A percentile compares a stretch with the other conserved stretches of the same genome.
These are phyloP conservation scores for Bombyx mandarina DNA, from an alignment of 1,140 invertebrate genomes.

Conservation along the genomic window DNA sequence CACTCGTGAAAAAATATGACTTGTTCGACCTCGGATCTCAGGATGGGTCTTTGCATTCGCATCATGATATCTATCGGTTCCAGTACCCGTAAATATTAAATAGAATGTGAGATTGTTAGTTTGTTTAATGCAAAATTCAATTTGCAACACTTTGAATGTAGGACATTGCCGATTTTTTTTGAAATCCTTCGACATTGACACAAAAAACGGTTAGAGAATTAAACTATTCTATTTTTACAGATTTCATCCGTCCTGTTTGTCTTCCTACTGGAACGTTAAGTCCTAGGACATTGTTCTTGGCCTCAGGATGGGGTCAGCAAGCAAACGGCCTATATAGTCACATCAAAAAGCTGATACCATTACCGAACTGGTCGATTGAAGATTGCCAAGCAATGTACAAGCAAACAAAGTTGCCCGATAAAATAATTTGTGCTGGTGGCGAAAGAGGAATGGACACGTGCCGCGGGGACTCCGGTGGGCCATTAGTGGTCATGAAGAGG, in stretches of 20 bases:
- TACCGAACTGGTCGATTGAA: conserved; percentile 33
- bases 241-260: conserved; percentile 35
- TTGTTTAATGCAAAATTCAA: too few relatives aligned
- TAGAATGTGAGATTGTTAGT: too few relatives aligned
- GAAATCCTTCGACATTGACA: too few relatives aligned
- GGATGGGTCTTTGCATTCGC: too few relatives aligned
- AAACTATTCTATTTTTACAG: conserved; percentile 14
- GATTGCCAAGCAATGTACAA: conserved; percentile 60
- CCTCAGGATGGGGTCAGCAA: conserved; percentile 77
- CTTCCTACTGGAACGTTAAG: conserved; percentile 16
- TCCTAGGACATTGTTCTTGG: conserved; percentile 47
- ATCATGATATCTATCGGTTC: too few relatives aligned
- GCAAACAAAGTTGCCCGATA: conserved; percentile 9
- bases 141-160: too few relatives aligned
- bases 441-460: conserved; percentile 26
- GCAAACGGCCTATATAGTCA: conserved; percentile 26
- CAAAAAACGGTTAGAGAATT: too few relatives aligned
- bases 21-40: not conserved
- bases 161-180: too few relatives aligned
- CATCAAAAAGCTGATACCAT: conserved; percentile 22
- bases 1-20: not conserved
- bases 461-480: conserved; percentile 38
- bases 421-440: conserved; percentile 32
- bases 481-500: conserved; percentile 19
- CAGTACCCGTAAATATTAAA: too few relatives aligned